Evolutionary conservation across 1,140 invertebrate species (phyloP), one percentile per base, ranked within the genome.

Genomic region (Cotesia vestalis): DNA sequence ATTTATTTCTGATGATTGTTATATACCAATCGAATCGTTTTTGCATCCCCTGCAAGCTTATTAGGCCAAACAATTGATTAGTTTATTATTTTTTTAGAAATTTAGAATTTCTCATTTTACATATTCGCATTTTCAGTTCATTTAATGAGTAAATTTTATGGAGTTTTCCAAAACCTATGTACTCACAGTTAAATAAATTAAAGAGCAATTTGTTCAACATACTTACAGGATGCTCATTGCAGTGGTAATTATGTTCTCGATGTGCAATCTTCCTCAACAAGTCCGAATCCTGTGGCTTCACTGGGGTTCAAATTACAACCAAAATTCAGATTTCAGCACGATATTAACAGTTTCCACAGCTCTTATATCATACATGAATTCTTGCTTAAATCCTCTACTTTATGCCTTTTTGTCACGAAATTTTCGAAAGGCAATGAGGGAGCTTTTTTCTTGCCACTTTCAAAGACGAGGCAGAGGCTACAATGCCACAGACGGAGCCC

Each of bases 221-320:
- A 66, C 27, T 72, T 78, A 86, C 69, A 90, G 93, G 62, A 93
- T 96, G 90, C 88, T 96, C 27, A 91, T 96, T 34, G 91, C 94
- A 4, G 92, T 96, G 9, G 93, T 95, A 5, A 85, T 93, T 51
- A 92, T 93, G 61, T 96, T 96, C 82, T 94, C 93, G 2, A 75
- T 95, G 9, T 96, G 94, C 86, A 95, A 96, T 83, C 84, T 96
- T 27, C 94, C 94, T 0, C 93, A 94, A 83, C 94, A 96, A 85
- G 91, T 92, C 0, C 88, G 94, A 9, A 94, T 95, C 80, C 90
- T 95, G 85, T 94, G 94, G 91, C 91, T 94, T 78, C 89, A 91
- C 76, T 91, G 89, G 89, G 81, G 81, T 84, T 80, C 87, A 73
- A 77, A 66, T 53, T 93, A 93, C 83, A 86, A 90, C 69, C 89